Evolutionary conservation across 2,888 invertebrate species (phyloP), one percentile per base, ranked within the genome.

Genomic region (Anaspis maculata): DNA sequence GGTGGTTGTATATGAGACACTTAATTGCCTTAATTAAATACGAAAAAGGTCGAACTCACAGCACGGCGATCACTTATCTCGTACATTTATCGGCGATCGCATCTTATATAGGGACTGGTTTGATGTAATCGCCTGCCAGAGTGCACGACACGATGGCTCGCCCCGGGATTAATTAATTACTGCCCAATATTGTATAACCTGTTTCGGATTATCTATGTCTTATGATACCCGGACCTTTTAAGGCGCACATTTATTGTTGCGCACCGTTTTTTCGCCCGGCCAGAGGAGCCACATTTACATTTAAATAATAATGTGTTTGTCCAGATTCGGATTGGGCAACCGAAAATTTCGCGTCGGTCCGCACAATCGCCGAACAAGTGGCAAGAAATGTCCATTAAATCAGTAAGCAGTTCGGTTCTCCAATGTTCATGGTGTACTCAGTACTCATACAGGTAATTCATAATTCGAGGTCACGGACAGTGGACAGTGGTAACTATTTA

Each of bases 21-120:
- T 63, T 63, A 63, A 63, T 63, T 63, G 61, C 60, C 54, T 63
- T 62, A 62, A 63, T 63, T 62, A 63, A 61, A 59, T 59, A 63
- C 60, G 55, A 58, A 57, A 59, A 61, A 61, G 60, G 58, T 60
- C 58, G 59, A 58, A 61, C 57, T 56, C 56, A 51, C 57, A 55
- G 51, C 56, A 52, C 50, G 54, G 49, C 48, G 55, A 59, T 60
- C 57, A 56, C 50, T 61, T 59, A 61, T 60, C 60, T 54, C 44
- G 49, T 48, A 50, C 52, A 51, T 53, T 59, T 58, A 59, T 59
- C 60, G 53, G 25, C 25, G 57, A 60, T 60, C 52, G 52, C 51
- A 60, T 59, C 57, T 51, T 27, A 28, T 31, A 27, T 25, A 32
- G 27, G 49, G 54, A 55, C 55, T 51, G 54, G 53, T 52, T 55